A percentile compares a stretch with the other conserved stretches of the same genome.
phyloP scores from a whole-genome alignment of 1,140 invertebrate species.

The Ceratosolen solmsi region DNA sequence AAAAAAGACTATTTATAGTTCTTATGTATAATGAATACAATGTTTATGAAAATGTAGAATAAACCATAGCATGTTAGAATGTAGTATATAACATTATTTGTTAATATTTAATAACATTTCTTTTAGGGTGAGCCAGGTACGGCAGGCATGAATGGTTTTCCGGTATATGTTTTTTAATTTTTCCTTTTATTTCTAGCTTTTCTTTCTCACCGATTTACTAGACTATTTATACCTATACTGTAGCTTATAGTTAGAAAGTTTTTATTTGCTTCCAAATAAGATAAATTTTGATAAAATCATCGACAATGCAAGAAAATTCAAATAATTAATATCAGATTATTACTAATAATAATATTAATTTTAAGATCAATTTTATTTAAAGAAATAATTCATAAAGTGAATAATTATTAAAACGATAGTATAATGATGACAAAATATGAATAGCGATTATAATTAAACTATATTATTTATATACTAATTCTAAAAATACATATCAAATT shows the following conservation, averaged over 20 bases:
- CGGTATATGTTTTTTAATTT: conserved; percentile 82
- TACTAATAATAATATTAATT: too few species aligned
- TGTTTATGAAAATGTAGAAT: too few species aligned
- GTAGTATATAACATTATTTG: conserved; percentile 58
- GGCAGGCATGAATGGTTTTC: conserved; percentile 90
- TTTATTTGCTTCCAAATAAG: conserved; percentile 60
- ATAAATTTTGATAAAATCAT: conserved; percentile 36
- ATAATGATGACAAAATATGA: too few species aligned
- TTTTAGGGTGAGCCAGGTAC: conserved; percentile 85
- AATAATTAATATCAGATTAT: too few species aligned
- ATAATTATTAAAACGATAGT: too few species aligned
- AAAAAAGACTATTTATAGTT: too few species aligned
- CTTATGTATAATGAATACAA: too few species aligned
- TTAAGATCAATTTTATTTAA: too few species aligned
- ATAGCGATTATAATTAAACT: too few species aligned
- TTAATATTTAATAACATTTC: conserved; percentile 74
- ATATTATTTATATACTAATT: too few species aligned
- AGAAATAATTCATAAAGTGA: too few species aligned
- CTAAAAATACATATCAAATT: too few species aligned
- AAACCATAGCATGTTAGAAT: conserved; percentile 23
- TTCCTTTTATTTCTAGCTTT: conserved; percentile 62
- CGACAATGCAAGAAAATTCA: conserved; percentile 59
- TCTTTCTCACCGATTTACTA: conserved; percentile 23
- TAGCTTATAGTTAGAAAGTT: conserved; percentile 28
- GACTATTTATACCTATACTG: background rate